A percentile compares a stretch with the other conserved stretches of the same genome.
These are phyloP conservation scores for Pyxicephalus adspersus DNA, from an alignment of 2,113 vertebrate species.

Conservation along the genomic window DNA sequence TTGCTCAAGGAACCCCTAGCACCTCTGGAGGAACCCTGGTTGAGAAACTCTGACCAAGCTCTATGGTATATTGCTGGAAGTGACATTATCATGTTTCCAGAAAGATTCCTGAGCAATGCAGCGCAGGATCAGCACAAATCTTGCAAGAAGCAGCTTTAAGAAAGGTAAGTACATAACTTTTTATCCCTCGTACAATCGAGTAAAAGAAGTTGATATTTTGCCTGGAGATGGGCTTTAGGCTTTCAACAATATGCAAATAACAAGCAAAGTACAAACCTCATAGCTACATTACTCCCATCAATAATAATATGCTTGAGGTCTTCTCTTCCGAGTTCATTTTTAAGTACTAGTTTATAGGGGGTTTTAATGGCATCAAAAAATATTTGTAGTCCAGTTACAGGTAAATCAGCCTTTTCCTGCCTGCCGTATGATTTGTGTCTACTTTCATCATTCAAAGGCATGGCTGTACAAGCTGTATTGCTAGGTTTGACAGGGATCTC, in stretches of 20 bases:
- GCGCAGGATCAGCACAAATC: no score
- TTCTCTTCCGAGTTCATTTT: slow-evolving; percentile 81
- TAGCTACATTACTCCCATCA: slow-evolving; percentile 96
- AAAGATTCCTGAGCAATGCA: no score
- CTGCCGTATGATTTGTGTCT: slow-evolving; percentile 49
- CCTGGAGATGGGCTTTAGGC: no score
- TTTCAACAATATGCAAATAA: neutral
- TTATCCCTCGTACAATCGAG: no score
- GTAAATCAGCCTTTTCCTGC: slow-evolving; percentile 58
- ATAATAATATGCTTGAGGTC: slow-evolving; percentile 90
- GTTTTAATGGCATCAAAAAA: slow-evolving; percentile 88
- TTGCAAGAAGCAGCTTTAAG: no score
- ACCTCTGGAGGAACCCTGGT: no score
- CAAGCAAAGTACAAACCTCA: slow-evolving; percentile 82
- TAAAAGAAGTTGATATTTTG: no score
- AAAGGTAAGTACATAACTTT: no score
- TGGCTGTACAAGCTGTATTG: slow-evolving; percentile 42
- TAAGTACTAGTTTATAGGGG: slow-evolving; percentile 86
- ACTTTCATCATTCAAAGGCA: slow-evolving; percentile 9
- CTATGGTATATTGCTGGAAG: no score
- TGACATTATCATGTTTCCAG: no score
- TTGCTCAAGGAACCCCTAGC: no score
- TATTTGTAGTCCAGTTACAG: slow-evolving; percentile 87
- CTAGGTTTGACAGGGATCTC: neutral
- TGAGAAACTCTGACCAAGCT: no score